Evolutionary conservation across 2,797 vertebrate genomes (phyloP).

Genomic region (Xenopus petersii): DNA sequence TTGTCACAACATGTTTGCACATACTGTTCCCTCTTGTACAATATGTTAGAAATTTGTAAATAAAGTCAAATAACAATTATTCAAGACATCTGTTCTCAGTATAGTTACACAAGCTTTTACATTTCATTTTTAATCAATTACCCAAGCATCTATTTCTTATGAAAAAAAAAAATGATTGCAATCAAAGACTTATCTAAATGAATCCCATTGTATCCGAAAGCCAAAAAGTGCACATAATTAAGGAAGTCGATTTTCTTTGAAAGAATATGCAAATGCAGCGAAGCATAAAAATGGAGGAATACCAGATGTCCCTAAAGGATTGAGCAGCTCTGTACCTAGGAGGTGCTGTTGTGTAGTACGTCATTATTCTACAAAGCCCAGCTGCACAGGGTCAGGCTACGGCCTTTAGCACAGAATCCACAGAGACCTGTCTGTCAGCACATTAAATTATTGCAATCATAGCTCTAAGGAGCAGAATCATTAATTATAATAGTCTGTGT

Average conservation of each 20-base stretch:
- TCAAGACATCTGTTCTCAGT: no score
- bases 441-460: conserved; percentile 30
- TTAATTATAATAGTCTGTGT: conserved; percentile 4
- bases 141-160: no score
- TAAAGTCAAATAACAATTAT: no score
- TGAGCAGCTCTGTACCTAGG: conserved; percentile 31
- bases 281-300: conserved; percentile 48
- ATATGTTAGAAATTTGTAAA: no score
- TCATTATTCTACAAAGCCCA: conserved; percentile 35
- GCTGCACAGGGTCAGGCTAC: conserved; percentile 51
- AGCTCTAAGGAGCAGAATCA: neutral
- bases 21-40: no score
- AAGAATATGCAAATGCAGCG: conserved; percentile 25
- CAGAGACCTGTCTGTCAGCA: conserved; percentile 40
- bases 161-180: no score
- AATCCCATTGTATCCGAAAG: neutral
- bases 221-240: conserved; percentile 15
- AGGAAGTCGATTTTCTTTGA: conserved; percentile 3
- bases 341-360: conserved; percentile 25
- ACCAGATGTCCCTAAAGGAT: conserved; percentile 56
- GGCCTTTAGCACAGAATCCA: conserved; percentile 43
- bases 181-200: neutral
- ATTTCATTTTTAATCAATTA: no score
- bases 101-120: no score
- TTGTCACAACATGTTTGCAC: no score